Evolutionary conservation across 2,797 vertebrate genomes (phyloP), one percentile per base, ranked within the genome.

Genomic region (Xiphophorus birchmanni): DNA sequence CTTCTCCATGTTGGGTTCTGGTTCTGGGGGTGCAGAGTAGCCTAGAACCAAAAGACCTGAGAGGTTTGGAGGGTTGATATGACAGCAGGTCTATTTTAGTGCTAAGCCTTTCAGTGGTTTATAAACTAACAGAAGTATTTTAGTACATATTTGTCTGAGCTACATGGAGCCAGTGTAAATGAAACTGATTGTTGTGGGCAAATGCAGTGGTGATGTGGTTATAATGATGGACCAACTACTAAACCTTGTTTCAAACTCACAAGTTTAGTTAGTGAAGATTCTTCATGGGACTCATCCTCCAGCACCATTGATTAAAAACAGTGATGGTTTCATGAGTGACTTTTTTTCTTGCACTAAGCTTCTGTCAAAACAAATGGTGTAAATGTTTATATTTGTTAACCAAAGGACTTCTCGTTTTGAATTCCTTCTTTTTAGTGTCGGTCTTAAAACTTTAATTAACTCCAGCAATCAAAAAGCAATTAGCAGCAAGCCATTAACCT

Each of bases 401-500:
- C 65, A 40, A 42, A 42, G 21, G 65, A 17, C 71, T 45, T 73
- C 77, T 86, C 58, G 48, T 21, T 35, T 29, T 81, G n/a, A 69
- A 73, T 82, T 50, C 4, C n/a, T 76, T 67, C 77, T 77, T 86
- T 60, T 79, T 87, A 11, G 77, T 82, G 77, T 80, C 67, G 73
- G 58, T 52, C 52, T 84, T 77, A 77, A 85, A 79, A 69, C 84
- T 75, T 77, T 86, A 83, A 91, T 87, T 85, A 82, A 76, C 78
- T 82, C 2, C 2, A 15, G 82, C 69, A 80, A 82, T 86, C 37
- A 84, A 83, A 86, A 81, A 79, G 78, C 82, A 77, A 87, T 90
- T 88, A 86, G 65, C 79, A 77, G 54, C 18, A 44, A 90, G 58
- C 81, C 47, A 80, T 91, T 90, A 87, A 86, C 82, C 82, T 84